Evolutionary conservation across 2,113 vertebrate species (phyloP).

Genomic region (Probosciger aterrimus): DNA sequence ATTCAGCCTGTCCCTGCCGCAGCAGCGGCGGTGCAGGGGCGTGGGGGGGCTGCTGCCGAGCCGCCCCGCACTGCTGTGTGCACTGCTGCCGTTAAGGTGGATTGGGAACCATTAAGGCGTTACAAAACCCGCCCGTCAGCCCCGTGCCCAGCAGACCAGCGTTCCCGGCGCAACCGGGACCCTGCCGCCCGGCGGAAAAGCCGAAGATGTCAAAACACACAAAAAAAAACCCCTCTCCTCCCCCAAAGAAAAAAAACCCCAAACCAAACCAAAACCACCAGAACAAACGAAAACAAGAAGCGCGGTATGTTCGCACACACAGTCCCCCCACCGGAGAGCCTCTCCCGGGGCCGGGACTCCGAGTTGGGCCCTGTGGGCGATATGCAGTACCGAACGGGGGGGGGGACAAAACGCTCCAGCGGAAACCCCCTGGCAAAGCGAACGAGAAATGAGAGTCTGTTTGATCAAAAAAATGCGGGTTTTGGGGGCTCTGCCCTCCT

Average conservation of each 20-base stretch:
- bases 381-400: background rate
- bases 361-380: background rate
- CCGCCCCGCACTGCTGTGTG: conserved; percentile 31
- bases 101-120: conserved; percentile 50
- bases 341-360: background rate
- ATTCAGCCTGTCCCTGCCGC: background rate
- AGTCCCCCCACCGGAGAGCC: background rate
- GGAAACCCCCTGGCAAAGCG: background rate
- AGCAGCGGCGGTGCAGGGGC: conserved; percentile 11
- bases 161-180: background rate
- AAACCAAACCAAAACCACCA: background rate
- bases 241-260: background rate
- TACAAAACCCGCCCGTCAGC: conserved; percentile 26
- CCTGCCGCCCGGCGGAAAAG: background rate
- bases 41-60: conserved; percentile 24
- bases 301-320: background rate
- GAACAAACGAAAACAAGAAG: background rate
- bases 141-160: conserved; percentile 13
- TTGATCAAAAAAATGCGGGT: background rate
- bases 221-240: background rate
- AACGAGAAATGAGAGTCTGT: background rate
- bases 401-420: background rate
- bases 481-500: background rate
- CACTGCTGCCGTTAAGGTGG: conserved; percentile 41
- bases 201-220: background rate